Percentiles rank a stretch among this genome's conserved stretches.
phyloP scores from a whole-genome alignment of 1,140 invertebrate species.

The Oryzaephilus surinamensis region DNA sequence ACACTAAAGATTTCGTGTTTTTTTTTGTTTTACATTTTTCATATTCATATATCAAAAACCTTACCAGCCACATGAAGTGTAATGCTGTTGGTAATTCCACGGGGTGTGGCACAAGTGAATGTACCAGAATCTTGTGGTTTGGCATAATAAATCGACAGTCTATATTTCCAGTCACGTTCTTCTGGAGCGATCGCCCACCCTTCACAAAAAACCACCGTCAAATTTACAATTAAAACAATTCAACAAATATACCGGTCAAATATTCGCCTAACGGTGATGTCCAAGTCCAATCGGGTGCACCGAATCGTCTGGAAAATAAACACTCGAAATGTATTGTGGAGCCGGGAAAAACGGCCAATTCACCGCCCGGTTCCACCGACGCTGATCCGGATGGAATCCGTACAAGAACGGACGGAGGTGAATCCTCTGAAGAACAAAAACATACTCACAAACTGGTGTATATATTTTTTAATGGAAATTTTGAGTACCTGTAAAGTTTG shows the following conservation, averaged over 20 bases:
- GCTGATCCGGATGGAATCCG: conserved; percentile 68
- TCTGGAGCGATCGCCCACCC: conserved; percentile 68
- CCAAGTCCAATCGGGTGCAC: conserved; percentile 83
- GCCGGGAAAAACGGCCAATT: conserved; percentile 69
- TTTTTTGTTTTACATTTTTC: too few relatives aligned
- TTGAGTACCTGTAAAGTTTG: conserved; percentile 66
- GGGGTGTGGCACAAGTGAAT: conserved; percentile 72
- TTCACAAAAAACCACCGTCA: not conserved
- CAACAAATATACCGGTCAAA: conserved; percentile 50
- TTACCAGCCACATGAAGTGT: conserved; percentile 66
- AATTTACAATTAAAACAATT: not conserved
- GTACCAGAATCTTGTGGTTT: conserved; percentile 70
- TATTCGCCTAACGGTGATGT: conserved; percentile 67
- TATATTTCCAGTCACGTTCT: conserved; percentile 69
- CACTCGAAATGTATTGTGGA: conserved; percentile 77
- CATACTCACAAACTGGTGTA: too few relatives aligned
- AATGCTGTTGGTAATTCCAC: conserved; percentile 70
- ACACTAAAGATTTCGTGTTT: too few relatives aligned
- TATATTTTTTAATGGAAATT: not conserved
- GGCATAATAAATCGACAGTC: conserved; percentile 71
- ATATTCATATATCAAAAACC: conserved; percentile 8
- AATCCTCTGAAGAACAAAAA: too few relatives aligned
- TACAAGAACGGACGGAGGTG: conserved; percentile 73
- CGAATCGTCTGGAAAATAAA: conserved; percentile 59
- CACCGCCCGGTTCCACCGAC: conserved; percentile 63